These are phyloP conservation scores for Glyptemys insculpta DNA, from an alignment of 2,797 vertebrate species.

Conservation along the genomic window DNA sequence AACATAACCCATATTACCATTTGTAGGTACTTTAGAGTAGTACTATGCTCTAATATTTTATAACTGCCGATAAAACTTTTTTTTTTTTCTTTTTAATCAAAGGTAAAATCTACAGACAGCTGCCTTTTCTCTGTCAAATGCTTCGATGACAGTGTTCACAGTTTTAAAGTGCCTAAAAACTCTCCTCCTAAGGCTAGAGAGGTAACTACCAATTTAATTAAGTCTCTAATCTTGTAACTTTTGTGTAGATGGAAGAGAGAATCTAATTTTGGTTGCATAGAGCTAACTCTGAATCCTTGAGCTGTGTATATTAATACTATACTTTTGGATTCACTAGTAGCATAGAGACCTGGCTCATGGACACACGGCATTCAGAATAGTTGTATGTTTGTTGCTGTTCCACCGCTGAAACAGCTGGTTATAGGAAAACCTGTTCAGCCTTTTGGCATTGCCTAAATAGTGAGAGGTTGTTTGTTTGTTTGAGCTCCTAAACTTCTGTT, in stretches of 20 bases:
- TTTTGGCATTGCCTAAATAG: not conserved
- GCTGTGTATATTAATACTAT: not conserved
- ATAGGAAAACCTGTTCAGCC: not conserved
- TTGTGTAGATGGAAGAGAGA: not conserved
- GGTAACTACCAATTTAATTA: conserved; percentile 77
- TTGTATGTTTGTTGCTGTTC: not conserved
- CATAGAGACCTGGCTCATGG: not conserved
- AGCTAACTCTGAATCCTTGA: not conserved
- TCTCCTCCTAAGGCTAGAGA: conserved; percentile 88
- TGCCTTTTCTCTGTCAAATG: conserved; percentile 93
- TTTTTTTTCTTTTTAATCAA: conserved; percentile 19
- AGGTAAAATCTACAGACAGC: conserved; percentile 90
- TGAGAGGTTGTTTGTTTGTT: not conserved
- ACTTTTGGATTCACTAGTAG: not conserved
- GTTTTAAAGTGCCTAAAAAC: conserved; percentile 93
- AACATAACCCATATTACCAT: not conserved
- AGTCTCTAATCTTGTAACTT: conserved; percentile 11
- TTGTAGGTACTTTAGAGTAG: not conserved
- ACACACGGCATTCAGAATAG: not conserved
- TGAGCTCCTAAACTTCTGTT: not conserved
- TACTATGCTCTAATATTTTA: not conserved
- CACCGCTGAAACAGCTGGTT: not conserved
- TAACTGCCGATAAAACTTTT: not conserved
- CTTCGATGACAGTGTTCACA: conserved; percentile 94
- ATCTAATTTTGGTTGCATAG: not conserved